These are phyloP conservation scores for Pammene aurita DNA, from an alignment of 2,888 invertebrate genomes.

Conservation along the genomic window DNA sequence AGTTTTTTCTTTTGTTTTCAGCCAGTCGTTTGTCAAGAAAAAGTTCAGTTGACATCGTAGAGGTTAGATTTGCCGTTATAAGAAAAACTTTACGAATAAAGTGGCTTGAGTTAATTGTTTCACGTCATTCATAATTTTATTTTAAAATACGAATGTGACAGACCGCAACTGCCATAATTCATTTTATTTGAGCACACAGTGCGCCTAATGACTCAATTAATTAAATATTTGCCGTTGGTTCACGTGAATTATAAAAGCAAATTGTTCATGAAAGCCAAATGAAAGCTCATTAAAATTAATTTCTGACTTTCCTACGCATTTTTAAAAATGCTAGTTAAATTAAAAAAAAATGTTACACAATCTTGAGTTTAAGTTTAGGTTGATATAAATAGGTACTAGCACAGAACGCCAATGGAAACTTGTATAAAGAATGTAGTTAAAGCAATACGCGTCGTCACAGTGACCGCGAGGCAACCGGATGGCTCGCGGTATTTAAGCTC, in stretches of 20 bases:
- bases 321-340: neutral
- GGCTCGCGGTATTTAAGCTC: no score
- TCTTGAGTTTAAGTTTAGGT: no score
- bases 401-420: no score
- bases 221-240: constrained; percentile 3
- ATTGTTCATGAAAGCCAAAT: constrained; percentile 4
- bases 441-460: no score
- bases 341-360: no score
- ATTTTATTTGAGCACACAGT: constrained; percentile 14
- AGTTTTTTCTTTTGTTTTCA: neutral
- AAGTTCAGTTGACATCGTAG: neutral
- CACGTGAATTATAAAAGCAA: constrained; percentile 15
- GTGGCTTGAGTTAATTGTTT: neutral
- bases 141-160: constrained; percentile 14
- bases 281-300: neutral
- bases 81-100: neutral
- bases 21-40: neutral
- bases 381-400: no score
- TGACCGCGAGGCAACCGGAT: no score
- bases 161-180: neutral
- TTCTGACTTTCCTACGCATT: neutral
- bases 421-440: no score
- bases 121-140: constrained; percentile 9
- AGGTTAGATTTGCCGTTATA: neutral
- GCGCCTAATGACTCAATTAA: constrained; percentile 22